Conservation (phyloP, 2,888 invertebrate genomes). For the Hyposoter didymator region DNA sequence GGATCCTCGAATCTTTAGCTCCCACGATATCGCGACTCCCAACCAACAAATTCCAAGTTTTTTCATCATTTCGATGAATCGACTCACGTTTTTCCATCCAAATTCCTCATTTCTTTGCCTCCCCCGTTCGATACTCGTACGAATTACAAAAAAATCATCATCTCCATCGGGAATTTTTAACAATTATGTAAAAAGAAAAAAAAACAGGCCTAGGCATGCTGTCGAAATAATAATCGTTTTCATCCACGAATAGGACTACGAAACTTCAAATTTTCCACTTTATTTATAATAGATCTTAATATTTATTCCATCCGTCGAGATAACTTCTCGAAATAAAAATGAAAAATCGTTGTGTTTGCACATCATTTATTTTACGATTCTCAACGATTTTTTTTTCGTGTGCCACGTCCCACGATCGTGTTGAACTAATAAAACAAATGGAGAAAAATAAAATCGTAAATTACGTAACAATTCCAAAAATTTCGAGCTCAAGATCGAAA, state of each 20-base stretch:
- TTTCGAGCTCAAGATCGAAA: neutral
- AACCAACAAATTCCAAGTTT: neutral
- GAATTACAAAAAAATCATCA: neutral
- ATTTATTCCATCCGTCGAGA: neutral
- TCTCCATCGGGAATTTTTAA: slow-evolving; percentile 15
- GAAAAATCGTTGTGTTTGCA: slow-evolving; percentile 7
- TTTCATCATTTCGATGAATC: neutral
- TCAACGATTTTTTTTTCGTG: slow-evolving; percentile 33
- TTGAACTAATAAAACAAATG: neutral
- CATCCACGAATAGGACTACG: neutral
- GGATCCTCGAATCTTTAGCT: too few relatives aligned
- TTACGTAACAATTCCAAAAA: neutral
- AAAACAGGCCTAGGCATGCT: slow-evolving; percentile 30
- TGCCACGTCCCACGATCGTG: neutral
- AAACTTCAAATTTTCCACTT: neutral
- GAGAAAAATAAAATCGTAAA: neutral
- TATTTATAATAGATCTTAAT: slow-evolving; percentile 3
- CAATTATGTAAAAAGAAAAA: neutral
- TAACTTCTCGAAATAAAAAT: neutral
- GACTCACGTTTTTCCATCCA: neutral
- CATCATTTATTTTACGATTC: slow-evolving; percentile 23
- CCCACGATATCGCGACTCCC: neutral
- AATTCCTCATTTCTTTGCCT: neutral
- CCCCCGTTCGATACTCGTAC: neutral
- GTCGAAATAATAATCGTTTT: slow-evolving; percentile 12